phyloP scores from a whole-genome alignment of 1,140 invertebrate genomes.

The Drosophila prosaltans region DNA sequence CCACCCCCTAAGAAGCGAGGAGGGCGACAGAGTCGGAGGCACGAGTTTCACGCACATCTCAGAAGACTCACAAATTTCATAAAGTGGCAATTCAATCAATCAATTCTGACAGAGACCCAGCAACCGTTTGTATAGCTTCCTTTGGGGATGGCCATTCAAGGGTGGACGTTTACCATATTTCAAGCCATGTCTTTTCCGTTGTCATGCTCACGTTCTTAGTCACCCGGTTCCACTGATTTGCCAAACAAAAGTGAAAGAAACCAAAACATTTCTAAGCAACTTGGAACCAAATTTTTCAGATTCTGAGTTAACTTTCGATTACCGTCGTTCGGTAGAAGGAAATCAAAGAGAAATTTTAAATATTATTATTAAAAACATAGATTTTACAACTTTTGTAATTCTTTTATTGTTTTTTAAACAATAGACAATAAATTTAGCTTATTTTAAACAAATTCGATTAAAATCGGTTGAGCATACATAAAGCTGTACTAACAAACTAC shows the following conservation, averaged over 20 bases:
- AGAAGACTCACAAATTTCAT: slow-evolving; percentile 83
- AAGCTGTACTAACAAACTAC: no score
- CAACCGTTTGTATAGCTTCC: slow-evolving; percentile 19
- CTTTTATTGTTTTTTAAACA: no score
- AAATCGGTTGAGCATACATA: no score
- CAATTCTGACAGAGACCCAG: slow-evolving; percentile 73
- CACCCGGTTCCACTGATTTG: slow-evolving; percentile 75
- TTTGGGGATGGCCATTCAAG: slow-evolving; percentile 22
- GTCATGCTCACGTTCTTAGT: slow-evolving; percentile 82
- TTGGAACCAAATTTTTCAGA: background rate
- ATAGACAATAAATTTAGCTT: no score
- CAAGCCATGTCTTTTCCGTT: slow-evolving; percentile 49
- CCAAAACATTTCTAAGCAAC: background rate
- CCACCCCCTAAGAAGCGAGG: slow-evolving; percentile 17
- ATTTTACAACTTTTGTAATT: no score
- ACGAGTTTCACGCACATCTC: slow-evolving; percentile 82
- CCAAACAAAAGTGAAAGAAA: slow-evolving; percentile 7
- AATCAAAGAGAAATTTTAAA: no score
- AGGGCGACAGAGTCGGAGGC: slow-evolving; percentile 36
- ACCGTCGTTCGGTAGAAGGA: no score
- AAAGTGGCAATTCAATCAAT: slow-evolving; percentile 83
- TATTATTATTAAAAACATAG: no score
- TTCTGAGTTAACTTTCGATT: no score
- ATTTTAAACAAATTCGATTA: no score
- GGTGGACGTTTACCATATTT: slow-evolving; percentile 12